A percentile compares a stretch with the other conserved stretches of the same genome.
Evolutionary conservation across 2,888 invertebrate genomes (phyloP).

Genomic region (Macrosiphum euphorbiae): DNA sequence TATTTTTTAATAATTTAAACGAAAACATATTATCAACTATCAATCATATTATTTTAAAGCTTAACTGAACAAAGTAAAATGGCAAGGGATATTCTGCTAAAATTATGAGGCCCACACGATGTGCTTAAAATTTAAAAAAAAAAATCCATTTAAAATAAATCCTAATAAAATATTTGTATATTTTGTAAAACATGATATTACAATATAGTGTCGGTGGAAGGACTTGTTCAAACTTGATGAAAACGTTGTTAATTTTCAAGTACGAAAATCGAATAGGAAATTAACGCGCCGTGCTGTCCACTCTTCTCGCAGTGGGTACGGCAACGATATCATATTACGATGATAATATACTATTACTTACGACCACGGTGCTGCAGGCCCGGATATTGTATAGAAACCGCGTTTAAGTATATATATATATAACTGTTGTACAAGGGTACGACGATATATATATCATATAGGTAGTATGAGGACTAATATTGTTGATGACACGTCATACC

Average conservation of each 20-base stretch:
- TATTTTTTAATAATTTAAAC: too few species aligned
- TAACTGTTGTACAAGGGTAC: too few species aligned
- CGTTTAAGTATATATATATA: neutral
- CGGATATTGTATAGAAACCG: neutral
- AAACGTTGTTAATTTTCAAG: neutral
- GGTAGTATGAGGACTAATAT: neutral
- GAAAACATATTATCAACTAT: too few species aligned
- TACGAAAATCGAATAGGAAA: neutral
- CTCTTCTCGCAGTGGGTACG: neutral
- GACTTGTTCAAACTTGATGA: neutral
- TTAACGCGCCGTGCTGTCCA: neutral
- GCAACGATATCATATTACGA: neutral
- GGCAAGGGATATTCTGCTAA: neutral
- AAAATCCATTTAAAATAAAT: neutral
- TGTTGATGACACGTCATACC: neutral
- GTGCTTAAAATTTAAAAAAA: neutral
- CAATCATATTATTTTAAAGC: neutral
- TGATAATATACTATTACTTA: neutral
- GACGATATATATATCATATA: too few species aligned
- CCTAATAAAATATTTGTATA: neutral
- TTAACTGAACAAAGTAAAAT: neutral
- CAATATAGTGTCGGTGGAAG: neutral
- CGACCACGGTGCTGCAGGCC: neutral
- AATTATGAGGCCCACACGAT: neutral
- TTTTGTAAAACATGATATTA: neutral